Percentiles rank a stretch among this genome's conserved stretches.
phyloP scores from a whole-genome alignment of 2,797 vertebrate species.

The Natrix natrix region DNA sequence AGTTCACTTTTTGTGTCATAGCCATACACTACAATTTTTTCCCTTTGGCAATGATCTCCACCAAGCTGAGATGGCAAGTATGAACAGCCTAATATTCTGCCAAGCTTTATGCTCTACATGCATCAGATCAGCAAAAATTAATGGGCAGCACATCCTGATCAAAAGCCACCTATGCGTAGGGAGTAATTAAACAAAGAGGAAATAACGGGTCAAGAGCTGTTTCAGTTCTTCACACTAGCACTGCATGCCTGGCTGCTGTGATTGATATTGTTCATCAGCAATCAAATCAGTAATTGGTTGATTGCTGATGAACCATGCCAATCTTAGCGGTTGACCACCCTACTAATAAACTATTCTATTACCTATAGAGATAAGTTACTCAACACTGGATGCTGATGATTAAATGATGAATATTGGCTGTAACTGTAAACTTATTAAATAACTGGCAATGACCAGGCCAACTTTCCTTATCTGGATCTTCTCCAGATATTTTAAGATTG shows the following conservation, averaged over 20 bases:
- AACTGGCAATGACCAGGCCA: neutral
- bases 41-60: neutral
- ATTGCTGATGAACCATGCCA: constrained; percentile 5
- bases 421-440: neutral
- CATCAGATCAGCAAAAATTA: constrained; percentile 11
- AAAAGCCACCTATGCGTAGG: neutral
- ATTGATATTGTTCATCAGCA: neutral
- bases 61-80: neutral
- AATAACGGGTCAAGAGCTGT: constrained; percentile 5
- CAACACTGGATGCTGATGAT: neutral
- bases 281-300: constrained; percentile 7
- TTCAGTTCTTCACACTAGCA: neutral
- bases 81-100: neutral
- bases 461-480: neutral
- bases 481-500: neutral
- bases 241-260: neutral
- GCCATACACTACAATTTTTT: neutral
- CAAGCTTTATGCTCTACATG: neutral
- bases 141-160: neutral
- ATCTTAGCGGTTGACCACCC: neutral
- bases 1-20: neutral
- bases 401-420: neutral
- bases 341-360: constrained; percentile 1
- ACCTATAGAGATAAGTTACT: neutral
- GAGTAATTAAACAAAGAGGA: constrained; percentile 9